Base-by-base conservation (phyloP, 2,113 vertebrate genomes). In the Erythrolamprus reginae region DNA sequence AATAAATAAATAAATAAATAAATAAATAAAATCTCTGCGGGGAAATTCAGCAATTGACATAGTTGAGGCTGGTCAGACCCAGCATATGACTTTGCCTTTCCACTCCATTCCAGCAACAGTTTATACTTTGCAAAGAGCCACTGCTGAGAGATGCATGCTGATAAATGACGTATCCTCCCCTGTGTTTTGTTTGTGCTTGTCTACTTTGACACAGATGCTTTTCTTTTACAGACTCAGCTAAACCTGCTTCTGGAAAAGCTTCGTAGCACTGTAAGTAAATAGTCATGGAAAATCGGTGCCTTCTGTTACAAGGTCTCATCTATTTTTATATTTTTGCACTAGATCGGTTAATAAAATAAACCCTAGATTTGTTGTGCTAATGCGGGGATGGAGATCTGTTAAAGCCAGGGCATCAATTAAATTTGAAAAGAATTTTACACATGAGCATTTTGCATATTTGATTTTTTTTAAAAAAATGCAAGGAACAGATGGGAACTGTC, bases 241-340 rank as follows among this genome's bases (percentile, higher is more conserved):
- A 99, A 99, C 94, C 97, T 99, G 86, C 98, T 99, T 23, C 97
- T 99, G 95, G 99, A 99, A 84, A 99, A 99, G 95, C 98, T 99
- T 52, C 98, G 98, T 95, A 98, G 98, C 96, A 99, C 99, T 94
- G 99, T 99, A 94, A 98, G 98, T 98, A 96, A 56, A 50, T 90
- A 85, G 1, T 90, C 17, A 28, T 55, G 21, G 10, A 47, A 28
- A 17, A 38, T 82, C 2, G 24, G 28, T 15, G 1, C 91, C 92
- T 92, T 90, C 33, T 47, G 24, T 45, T 50, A 17, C 82, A 5
- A 51, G 3, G 13, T 83, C 21, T n/a, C 42, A 51, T 91, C 58
- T 91, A 42, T 88, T 51, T 77, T 77, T 26, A 38, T 38, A 42
- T 88, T 38, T 24, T 61, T 65, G 5, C 47, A 51, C 33, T 47